Evolutionary conservation across 2,113 vertebrate genomes (phyloP), one percentile per base, ranked within the genome.

Genomic region (Tamias sibiricus): DNA sequence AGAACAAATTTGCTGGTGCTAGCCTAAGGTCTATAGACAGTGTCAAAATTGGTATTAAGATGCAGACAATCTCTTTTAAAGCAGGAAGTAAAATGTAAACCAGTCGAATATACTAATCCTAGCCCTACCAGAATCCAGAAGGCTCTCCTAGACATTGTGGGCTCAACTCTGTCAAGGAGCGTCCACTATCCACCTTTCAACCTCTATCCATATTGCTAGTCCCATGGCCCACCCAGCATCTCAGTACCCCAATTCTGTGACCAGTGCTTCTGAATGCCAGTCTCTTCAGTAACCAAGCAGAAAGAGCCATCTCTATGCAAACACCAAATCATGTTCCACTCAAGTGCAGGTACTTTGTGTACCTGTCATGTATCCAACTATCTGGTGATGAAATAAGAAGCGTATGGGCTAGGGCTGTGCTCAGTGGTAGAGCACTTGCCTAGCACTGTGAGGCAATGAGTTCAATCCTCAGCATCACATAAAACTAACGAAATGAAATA

Each of bases 311-410:
- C n/a, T 89, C 64, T 5, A 0, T 49, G 13, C 20, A 8, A 8
- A 7, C 12, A 8, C 26, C 35, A 32, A 14, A 24, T 4, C 4
- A 1, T 24, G 2, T 59, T 30, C 30, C 22, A 2, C 0, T 11
- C 11, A 64, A 3, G 8, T 1, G 59, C 30, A 3, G 7, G 37
- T 22, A 17, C 8, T 17, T 17, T n/a, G 6, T 28, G 19, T 2
- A n/a, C 68, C 47, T 10, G 9, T 69, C 52, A 22, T 2, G 24
- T 19, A 9, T 47, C 37, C 83, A 59, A 6, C 24, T 62, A 19
- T 62, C 49, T 10, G 64, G 4, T 26, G 37, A 76, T 17, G 22
- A 68, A 81, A 81, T 22, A 20, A 90, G 57, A 94, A 35, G 42
- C 90, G 7, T 28, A 10, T 52, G 49, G 49, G 49, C 4, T 52